These are phyloP conservation scores for Zingel zingel DNA, from an alignment of 2,113 vertebrate species.

Conservation along the genomic window DNA sequence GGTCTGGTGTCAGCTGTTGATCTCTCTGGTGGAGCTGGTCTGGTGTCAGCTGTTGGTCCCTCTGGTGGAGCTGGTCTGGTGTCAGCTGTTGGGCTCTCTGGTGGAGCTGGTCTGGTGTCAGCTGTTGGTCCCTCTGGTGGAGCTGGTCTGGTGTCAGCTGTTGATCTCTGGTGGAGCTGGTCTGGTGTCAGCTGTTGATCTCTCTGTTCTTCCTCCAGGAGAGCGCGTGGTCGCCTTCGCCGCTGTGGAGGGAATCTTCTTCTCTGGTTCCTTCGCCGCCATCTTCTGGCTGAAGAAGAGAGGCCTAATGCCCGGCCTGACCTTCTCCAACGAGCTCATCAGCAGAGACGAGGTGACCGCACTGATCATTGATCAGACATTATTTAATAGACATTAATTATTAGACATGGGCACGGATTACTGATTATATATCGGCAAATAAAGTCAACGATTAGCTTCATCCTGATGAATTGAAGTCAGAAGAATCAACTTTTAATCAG, in stretches of 20 bases:
- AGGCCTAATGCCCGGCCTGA: constrained; percentile 97
- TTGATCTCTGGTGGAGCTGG: not conserved
- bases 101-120: not conserved
- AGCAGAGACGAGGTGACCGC: constrained; percentile 94
- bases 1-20: not conserved
- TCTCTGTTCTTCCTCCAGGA: constrained; percentile 78
- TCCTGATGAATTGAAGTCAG: too few species aligned
- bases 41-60: not conserved
- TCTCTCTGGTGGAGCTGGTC: not conserved
- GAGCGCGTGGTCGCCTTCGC: constrained; percentile 97
- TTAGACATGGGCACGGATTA: too few species aligned
- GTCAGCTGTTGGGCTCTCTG: not conserved
- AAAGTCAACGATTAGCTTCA: too few species aligned
- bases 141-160: not conserved
- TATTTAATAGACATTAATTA: too few species aligned
- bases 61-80: not conserved
- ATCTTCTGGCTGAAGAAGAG: constrained; percentile 99
- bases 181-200: not conserved
- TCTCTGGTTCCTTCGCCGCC: constrained; percentile 97
- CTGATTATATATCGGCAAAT: too few species aligned
- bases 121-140: not conserved
- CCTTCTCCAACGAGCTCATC: constrained; percentile 98
- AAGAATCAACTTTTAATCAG: too few species aligned
- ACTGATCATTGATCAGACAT: too few species aligned
- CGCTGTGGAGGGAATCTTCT: constrained; percentile 98